A percentile compares a stretch with the other conserved stretches of the same genome.
Evolutionary conservation across 2,113 vertebrate genomes (phyloP).

Genomic region (Laticauda colubrina): DNA sequence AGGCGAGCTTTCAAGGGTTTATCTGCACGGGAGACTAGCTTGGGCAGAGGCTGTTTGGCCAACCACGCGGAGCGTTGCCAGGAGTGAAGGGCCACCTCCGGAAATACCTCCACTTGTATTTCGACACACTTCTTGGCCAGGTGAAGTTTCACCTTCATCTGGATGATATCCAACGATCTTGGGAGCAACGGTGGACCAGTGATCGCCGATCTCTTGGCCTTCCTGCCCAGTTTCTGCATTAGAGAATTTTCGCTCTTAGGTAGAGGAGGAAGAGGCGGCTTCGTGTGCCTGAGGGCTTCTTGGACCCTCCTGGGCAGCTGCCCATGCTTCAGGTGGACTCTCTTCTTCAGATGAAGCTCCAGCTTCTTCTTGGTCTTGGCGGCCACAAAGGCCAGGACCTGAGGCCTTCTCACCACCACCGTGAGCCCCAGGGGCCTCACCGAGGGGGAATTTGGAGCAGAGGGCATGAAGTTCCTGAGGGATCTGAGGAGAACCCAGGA

Average conservation of each 20-base stretch:
- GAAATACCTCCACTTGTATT: not conserved
- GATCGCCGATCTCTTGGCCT: no score
- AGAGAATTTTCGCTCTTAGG: no score
- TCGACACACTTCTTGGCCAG: not conserved
- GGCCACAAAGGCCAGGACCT: not conserved
- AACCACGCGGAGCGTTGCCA: not conserved
- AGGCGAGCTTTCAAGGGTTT: not conserved
- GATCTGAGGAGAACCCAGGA: not conserved
- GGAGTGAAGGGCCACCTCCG: not conserved
- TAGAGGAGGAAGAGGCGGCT: not conserved
- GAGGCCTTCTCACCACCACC: not conserved
- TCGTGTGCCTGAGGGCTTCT: not conserved
- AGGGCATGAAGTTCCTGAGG: not conserved
- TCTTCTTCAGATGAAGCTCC: constrained; percentile 27
- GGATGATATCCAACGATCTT: not conserved
- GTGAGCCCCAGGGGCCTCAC: not conserved
- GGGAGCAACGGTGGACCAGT: not conserved
- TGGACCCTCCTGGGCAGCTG: constrained; percentile 8
- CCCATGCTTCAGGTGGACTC: not conserved
- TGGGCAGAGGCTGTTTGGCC: not conserved
- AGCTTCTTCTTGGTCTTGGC: not conserved
- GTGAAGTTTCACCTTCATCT: not conserved
- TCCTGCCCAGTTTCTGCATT: not conserved
- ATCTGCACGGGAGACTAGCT: not conserved
- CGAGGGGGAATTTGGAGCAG: not conserved